Base-by-base conservation (phyloP, 1,140 invertebrate species). In the Aradophagus sp. region DNA sequence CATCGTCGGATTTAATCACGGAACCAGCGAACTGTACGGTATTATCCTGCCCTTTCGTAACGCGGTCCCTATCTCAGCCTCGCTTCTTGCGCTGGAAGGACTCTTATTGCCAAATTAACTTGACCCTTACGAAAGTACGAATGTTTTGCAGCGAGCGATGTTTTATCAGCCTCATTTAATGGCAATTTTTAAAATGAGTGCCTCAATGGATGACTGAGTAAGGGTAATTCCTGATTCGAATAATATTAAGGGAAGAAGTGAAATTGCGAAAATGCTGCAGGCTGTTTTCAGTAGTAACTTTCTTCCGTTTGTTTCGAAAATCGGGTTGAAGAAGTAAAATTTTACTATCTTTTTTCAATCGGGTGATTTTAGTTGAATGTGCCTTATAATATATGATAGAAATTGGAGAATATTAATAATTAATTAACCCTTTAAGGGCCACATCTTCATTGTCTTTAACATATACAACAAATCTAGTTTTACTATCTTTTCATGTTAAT, bases 1-100 rank as follows among this genome's bases (percentile, higher is more conserved):
- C 79, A 70, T 76, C 78, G 76, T 81, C 80, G 81, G 73, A 85
- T 86, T 86, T 86, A 84, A 85, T 85, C 82, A 81, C 77, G 79
- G 56, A 80, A 53, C 76, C 77, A 78, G 77, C 76, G 67, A 79
- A 77, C 78, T 77, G 80, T 82, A 56, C 83, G 73, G 79, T 84
- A 80, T 81, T 78, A 76, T 56, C 42, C 36, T 55, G 61, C 74
- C 73, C 50, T 58, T 67, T 66, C 47, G 59, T 50, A 44, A 44
- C 38, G 19, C 52, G 41, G 4, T 42, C 36, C 44, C 19, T 32
- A 5, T 13, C 41, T 19, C n/a, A 44, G 12, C 19, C 26, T 31
- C n/a, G 13, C 47, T 66, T 58, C 62, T 39, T 73, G 19, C 47
- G 27, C 29, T 14, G 26, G 45, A 36, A 74, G 67, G 50, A 73